phyloP scores from a whole-genome alignment of 2,888 invertebrate genomes.

The Nomada fabriciana region DNA sequence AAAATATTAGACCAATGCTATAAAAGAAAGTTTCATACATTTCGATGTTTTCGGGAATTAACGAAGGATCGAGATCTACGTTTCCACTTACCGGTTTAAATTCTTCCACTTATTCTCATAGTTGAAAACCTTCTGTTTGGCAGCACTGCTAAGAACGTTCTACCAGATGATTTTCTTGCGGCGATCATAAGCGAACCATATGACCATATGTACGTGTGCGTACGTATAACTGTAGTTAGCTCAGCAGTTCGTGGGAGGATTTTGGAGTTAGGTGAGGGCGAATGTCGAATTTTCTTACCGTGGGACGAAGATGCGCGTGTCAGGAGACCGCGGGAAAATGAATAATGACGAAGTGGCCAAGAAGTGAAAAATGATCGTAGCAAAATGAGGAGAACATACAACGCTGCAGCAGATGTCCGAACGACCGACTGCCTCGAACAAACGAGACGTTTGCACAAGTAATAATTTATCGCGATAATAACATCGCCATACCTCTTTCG shows the following conservation, averaged over 20 bases:
- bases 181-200: conserved; percentile 12
- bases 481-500: conserved; percentile 6
- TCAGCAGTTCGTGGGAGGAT: conserved; percentile 52
- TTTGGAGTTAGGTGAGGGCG: conserved; percentile 58
- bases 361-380: conserved; percentile 85
- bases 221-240: conserved; percentile 43
- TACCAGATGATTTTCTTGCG: conserved; percentile 17
- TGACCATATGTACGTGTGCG: conserved; percentile 20
- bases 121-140: conserved; percentile 2
- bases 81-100: conserved; percentile 1
- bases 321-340: conserved; percentile 78
- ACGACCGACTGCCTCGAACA: conserved; percentile 86
- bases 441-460: conserved; percentile 87
- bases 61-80: background rate
- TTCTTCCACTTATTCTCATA: background rate
- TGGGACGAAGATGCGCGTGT: conserved; percentile 71
- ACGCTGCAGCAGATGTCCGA: conserved; percentile 85
- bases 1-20: background rate
- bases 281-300: conserved; percentile 71
- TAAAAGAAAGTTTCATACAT: background rate
- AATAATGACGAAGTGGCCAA: conserved; percentile 72
- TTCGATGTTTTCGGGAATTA: background rate
- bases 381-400: conserved; percentile 86
- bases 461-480: conserved; percentile 41
- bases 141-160: conserved; percentile 18